Evolutionary conservation across 1,140 invertebrate genomes (phyloP), one percentile per base, ranked within the genome.

Genomic region (Galleria mellonella): DNA sequence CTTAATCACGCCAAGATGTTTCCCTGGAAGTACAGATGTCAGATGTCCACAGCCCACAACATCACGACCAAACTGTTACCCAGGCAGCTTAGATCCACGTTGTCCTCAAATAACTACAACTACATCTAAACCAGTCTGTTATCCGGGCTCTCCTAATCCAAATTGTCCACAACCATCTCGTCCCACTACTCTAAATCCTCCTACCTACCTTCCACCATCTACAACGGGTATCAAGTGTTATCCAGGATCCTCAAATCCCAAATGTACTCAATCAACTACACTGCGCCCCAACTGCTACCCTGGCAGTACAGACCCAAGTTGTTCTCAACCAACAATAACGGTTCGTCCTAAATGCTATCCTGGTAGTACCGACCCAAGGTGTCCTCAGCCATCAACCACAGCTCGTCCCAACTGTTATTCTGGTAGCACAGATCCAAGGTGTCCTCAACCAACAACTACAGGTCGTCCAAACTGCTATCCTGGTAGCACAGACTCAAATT

Each of bases 351-450:
- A 51, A 1, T 88, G 87, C 43, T 83, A 68, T 42, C 86, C 84
- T 3, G 87, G 88, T 9, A 73, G 65, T 10, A 58, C 55, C 1
- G 81, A 87, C 66, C 79, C 86, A 27, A 51, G 81, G 42, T 87
- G 85, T 58, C 81, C 84, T 10, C 53, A 62, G 47, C 62, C 68
- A 0, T 60, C 57, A 11, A 56, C 65, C 7, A 55, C 64, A 4
- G 31, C 33, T 36, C 15, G 46, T 42, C 62, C 68, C 4, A 52
- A 50, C 3, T 88, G 87, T 47, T 84, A 68, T 44, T 83, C 86
- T 3, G 87, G 87, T 10, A 36, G 72, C 9, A 69, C 54, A 0
- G 87, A 88, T 62, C 71, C 83, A 11, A 46, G 83, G 10, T 87
- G 87, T 47, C 52, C 61, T 15, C 69, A 71, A 66, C 51, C 66